Conservation (phyloP, 1,140 invertebrate species). For the Sitobion miscanthi region DNA sequence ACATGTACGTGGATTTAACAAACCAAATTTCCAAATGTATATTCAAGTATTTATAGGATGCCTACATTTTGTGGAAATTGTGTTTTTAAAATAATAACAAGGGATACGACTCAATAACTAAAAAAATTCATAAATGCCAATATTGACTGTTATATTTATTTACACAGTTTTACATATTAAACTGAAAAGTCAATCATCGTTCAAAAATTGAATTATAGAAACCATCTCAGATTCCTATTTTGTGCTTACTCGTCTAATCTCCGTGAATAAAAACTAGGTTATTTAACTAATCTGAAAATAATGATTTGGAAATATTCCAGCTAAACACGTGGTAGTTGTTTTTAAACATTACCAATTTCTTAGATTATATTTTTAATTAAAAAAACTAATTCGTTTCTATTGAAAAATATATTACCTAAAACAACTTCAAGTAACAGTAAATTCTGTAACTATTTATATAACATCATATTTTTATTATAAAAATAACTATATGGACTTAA, state of each 20-base stretch:
- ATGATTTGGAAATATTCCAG: background rate
- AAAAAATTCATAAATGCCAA: background rate
- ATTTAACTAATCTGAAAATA: slow-evolving; percentile 24
- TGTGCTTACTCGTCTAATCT: background rate
- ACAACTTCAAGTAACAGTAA: background rate
- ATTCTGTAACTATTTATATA: background rate
- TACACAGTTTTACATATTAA: background rate
- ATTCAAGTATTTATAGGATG: background rate
- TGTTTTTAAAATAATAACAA: background rate
- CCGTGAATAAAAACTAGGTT: slow-evolving; percentile 7
- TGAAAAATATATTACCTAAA: background rate
- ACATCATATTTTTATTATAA: background rate
- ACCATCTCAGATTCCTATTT: background rate
- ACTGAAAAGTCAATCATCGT: background rate
- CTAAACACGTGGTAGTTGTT: background rate
- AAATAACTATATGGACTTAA: background rate
- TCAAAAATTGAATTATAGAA: background rate
- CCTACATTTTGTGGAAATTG: background rate
- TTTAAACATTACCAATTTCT: background rate
- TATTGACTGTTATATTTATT: background rate
- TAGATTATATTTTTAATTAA: background rate
- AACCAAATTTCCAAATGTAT: background rate
- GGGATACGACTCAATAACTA: background rate
- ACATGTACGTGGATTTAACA: background rate
- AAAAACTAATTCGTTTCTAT: background rate